Evolutionary conservation across 2,888 invertebrate genomes (phyloP), one percentile per base, ranked within the genome.

Genomic region (Iphiclides podalirius): DNA sequence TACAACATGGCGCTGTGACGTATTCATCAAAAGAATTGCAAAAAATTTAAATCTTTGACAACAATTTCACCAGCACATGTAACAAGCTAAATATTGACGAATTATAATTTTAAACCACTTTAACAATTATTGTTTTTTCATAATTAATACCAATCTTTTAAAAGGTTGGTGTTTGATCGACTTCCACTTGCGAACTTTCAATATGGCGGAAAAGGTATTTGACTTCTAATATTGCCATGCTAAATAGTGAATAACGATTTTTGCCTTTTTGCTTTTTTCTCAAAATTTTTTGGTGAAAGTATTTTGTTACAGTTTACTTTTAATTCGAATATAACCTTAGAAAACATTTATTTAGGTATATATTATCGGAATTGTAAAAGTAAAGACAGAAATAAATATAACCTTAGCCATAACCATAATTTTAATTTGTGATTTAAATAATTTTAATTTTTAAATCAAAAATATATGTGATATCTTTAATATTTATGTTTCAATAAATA

Each of bases 1-100:
- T 89, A 89, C 89, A 89, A 89, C 88, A 89, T 89, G 89, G 89
- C 89, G 89, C 82, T 88, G 78, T 88, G 87, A 88, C 87, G 81
- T 87, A 82, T 84, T 76, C 82, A 75, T 78, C 77, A 79, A 75
- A 75, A 74, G 74, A 79, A 79, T 84, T 86, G 85, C 87, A 82
- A 85, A 85, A 75, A 73, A 62, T 62, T 63, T 64, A 67, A 71
- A 68, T 73, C 64, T 59, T 70, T 31, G 15, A 31, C 36, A 50
- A 28, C 13, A 45, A 50, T 14, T 45, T 31, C 12, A 17, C 2
- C 17, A 14, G 35, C 38, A 43, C 33, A 23, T 15, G 26, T 34
- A 51, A 23, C 12, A 8, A 26, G 11, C 6, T 33, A 41, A 23
- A 76, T 77, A 82, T 78, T 75, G 66, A 61, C 62, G 64, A 66